These are phyloP conservation scores for Drosophila arizonae DNA, from an alignment of 1,140 invertebrate genomes.

Conservation along the genomic window DNA sequence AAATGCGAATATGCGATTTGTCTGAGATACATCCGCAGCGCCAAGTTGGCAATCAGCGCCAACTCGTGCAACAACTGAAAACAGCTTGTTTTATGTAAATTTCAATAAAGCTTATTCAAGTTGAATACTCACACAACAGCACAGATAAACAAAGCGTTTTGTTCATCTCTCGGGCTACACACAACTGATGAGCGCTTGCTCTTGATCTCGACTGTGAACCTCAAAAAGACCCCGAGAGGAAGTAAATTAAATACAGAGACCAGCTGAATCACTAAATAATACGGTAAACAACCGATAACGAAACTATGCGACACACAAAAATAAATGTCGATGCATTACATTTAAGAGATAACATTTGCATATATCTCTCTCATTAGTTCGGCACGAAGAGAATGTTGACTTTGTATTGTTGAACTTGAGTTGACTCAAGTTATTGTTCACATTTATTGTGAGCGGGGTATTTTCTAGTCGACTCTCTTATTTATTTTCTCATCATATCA, in stretches of 20 bases:
- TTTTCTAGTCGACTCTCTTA: background rate
- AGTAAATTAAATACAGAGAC: background rate
- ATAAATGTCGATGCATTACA: background rate
- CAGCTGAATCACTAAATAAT: background rate
- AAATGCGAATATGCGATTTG: constrained; percentile 34
- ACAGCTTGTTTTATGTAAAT: constrained; percentile 7
- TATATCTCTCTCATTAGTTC: too few species aligned
- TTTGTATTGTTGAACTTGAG: too few species aligned
- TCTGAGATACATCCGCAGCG: background rate
- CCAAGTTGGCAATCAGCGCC: constrained; percentile 28
- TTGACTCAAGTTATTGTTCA: too few species aligned
- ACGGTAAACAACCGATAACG: background rate
- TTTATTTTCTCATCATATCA: background rate
- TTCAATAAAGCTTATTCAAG: background rate
- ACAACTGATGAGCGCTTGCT: constrained; percentile 20
- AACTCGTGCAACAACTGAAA: constrained; percentile 11
- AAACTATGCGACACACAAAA: background rate
- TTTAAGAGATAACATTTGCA: too few species aligned
- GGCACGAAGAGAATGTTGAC: too few species aligned
- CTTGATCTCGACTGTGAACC: background rate
- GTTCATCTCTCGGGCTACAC: constrained; percentile 21
- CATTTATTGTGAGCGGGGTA: background rate
- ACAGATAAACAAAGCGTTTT: background rate
- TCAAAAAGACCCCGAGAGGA: background rate
- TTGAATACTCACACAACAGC: constrained; percentile 4